Percentiles rank a stretch among this genome's conserved stretches.
Evolutionary conservation across 1,140 invertebrate species (phyloP).

Genomic region (Drosophila melanica): DNA sequence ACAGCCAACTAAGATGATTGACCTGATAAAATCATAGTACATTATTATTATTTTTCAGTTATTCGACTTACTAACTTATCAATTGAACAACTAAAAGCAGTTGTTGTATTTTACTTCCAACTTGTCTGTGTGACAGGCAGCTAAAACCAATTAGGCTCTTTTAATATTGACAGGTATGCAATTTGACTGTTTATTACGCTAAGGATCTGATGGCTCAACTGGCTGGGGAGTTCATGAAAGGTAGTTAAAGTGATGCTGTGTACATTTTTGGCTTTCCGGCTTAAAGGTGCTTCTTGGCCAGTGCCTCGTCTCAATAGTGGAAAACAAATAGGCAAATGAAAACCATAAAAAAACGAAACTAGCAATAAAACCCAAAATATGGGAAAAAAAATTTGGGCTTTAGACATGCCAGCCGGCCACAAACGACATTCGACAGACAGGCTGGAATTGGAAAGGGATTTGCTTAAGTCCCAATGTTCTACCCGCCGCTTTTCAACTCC

Average conservation of each 20-base stretch:
- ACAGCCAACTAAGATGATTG: no score
- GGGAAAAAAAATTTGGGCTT: slow-evolving; percentile 38
- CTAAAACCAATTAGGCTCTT: slow-evolving; percentile 42
- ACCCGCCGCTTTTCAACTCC: neutral
- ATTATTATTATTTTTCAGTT: no score
- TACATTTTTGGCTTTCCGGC: slow-evolving; percentile 22
- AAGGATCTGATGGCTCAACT: neutral
- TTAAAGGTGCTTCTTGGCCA: neutral
- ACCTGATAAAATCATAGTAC: no score
- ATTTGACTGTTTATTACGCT: slow-evolving; percentile 8
- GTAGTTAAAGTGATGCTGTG: slow-evolving; percentile 18
- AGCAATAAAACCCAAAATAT: slow-evolving; percentile 57
- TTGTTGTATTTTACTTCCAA: slow-evolving; percentile 15
- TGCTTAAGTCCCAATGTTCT: slow-evolving; percentile 43
- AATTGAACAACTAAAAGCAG: no score
- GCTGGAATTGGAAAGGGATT: slow-evolving; percentile 50
- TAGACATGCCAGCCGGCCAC: slow-evolving; percentile 25
- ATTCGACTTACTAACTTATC: no score
- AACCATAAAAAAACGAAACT: slow-evolving; percentile 29
- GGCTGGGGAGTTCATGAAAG: neutral
- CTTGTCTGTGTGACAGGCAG: slow-evolving; percentile 34
- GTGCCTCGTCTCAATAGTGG: neutral
- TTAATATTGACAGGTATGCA: slow-evolving; percentile 35
- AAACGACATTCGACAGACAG: slow-evolving; percentile 23
- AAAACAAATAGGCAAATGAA: slow-evolving; percentile 15